Base-by-base conservation (phyloP, 2,113 vertebrate genomes). In the Rhinoderma darwinii region DNA sequence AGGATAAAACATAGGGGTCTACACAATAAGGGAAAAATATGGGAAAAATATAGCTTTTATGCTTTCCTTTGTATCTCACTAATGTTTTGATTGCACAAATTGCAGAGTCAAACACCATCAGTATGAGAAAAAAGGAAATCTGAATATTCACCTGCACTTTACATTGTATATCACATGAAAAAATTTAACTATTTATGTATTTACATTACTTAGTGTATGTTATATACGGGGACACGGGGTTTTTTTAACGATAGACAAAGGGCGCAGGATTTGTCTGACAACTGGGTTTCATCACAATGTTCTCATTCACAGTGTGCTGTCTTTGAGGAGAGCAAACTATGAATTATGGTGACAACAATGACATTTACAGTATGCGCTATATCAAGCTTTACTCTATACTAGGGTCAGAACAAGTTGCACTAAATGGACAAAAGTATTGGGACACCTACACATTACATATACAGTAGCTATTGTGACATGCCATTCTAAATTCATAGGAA, bases 11-110 rank as follows among this genome's bases (percentile, higher is more conserved):
- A 41, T 39, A 78, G 50, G 10, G 8, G 27, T 37, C 47, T 54
- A 6, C 22, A 59, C 22, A 59, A 35, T 56, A n/a, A 59, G 30
- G 51, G 50, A 59, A 80, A 72, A 80, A 56, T 39, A n/a, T 17
- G 41, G 51, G 50, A 59, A 80, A 72, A 80, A 56, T 39, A n/a
- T 17, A 25, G 12, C n/a, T n/a, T 80, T 25, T 59, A 80, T 27
- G 51, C 32, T 59, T 80, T 25, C 32, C 50, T 80, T 75, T 44
- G 25, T 47, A 30, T 75, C 18, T 72, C 9, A 2, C 14, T 47
- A 47, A 44, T 75, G 72, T 74, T 37, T 44, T 74, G 37, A 74
- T 39, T 79, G 32, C 47, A 54, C 32, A 78, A 12, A 54, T 54
- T 35, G 51, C 77, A 59, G 32, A 37, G 51, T 8, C 51, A 41